These are phyloP conservation scores for Leptobrachium ailaonicum DNA, from an alignment of 2,113 vertebrate species.

Conservation along the genomic window DNA sequence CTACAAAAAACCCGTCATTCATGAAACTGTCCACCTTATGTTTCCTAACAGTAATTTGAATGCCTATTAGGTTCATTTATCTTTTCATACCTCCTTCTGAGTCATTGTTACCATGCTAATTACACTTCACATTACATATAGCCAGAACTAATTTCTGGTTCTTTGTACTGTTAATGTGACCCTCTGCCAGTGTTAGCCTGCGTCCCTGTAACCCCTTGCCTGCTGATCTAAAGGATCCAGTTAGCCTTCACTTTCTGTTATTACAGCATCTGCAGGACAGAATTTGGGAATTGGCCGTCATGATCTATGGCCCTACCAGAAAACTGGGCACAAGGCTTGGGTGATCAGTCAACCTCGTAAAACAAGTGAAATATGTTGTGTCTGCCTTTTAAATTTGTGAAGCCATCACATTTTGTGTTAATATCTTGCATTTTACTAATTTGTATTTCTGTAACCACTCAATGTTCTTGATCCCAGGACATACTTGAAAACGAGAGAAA, in stretches of 20 bases:
- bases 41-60: slow-evolving; percentile 26
- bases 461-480: too few relatives aligned
- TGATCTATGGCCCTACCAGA: not conserved
- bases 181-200: slow-evolving; percentile 47
- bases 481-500: too few relatives aligned
- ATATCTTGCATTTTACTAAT: too few relatives aligned
- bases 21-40: slow-evolving; percentile 16
- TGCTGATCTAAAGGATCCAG: not conserved
- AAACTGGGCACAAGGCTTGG: not conserved
- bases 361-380: too few relatives aligned
- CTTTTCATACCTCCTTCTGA: slow-evolving; percentile 29
- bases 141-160: slow-evolving; percentile 44
- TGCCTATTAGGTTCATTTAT: slow-evolving; percentile 26
- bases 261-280: slow-evolving; percentile 11
- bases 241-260: slow-evolving; percentile 5
- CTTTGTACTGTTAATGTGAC: slow-evolving; percentile 49
- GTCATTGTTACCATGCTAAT: slow-evolving; percentile 43
- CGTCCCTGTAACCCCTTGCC: slow-evolving; percentile 4
- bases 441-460: too few relatives aligned
- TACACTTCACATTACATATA: slow-evolving; percentile 33
- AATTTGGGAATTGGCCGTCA: not conserved
- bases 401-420: too few relatives aligned
- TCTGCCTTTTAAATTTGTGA: too few relatives aligned
- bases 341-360: too few relatives aligned
- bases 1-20: not conserved